A percentile compares a stretch with the other conserved stretches of the same genome.
Conservation (phyloP, 2,797 vertebrate genomes). For the Protosalanx chinensis region DNA sequence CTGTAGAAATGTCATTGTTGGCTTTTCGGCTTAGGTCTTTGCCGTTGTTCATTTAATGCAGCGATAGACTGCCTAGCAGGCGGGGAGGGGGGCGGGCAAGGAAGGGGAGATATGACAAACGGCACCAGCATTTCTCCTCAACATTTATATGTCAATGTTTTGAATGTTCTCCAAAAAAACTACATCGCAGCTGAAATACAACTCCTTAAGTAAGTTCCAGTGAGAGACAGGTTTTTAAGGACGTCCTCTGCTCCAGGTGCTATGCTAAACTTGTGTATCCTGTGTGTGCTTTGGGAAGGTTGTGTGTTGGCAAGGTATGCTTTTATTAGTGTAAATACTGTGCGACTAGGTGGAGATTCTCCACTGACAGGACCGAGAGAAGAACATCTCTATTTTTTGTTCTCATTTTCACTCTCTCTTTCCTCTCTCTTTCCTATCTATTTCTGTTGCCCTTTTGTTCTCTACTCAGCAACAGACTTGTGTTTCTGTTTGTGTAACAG, state of each 20-base stretch:
- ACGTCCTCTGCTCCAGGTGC: slow-evolving; percentile 41
- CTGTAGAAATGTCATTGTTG: slow-evolving; percentile 10
- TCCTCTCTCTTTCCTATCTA: not conserved
- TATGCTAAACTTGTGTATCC: slow-evolving; percentile 55
- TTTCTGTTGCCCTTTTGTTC: not conserved
- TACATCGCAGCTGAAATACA: slow-evolving; percentile 37
- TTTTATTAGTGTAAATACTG: slow-evolving; percentile 32
- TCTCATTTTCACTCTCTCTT: not conserved
- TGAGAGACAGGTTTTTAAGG: slow-evolving; percentile 59
- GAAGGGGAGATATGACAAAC: too few relatives aligned
- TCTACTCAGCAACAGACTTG: not conserved
- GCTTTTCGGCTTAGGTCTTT: not conserved
- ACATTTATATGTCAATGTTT: too few relatives aligned
- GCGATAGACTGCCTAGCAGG: too few relatives aligned
- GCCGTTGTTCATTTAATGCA: not conserved
- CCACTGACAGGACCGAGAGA: slow-evolving; percentile 21
- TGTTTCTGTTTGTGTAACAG: not conserved
- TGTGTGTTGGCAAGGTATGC: slow-evolving; percentile 48
- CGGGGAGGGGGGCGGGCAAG: too few relatives aligned
- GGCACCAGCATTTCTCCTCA: too few relatives aligned
- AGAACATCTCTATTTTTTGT: not conserved
- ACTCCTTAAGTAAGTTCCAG: slow-evolving; percentile 65
- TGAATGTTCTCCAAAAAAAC: too few relatives aligned
- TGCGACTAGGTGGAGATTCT: slow-evolving; percentile 27
- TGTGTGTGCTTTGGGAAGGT: slow-evolving; percentile 47